Percentiles rank a stretch among this genome's conserved stretches.
Conservation (phyloP, 2,797 vertebrate species). For the Phoxinus dragarum region DNA sequence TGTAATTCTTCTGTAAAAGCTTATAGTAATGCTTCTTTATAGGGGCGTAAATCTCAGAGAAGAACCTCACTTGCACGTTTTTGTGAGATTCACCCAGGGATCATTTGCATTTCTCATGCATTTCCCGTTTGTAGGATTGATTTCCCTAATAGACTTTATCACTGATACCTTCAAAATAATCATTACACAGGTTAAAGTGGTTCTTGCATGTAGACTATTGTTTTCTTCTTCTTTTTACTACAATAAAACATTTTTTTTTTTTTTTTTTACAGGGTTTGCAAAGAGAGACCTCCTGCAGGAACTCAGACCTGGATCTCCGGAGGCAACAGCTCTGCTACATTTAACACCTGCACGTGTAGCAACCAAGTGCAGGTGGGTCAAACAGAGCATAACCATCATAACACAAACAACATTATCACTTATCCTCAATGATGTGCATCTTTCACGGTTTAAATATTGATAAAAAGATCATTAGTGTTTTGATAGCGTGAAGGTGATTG, state of each 20-base stretch:
- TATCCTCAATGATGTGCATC: neutral
- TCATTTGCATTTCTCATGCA: constrained; percentile 79
- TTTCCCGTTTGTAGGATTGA: constrained; percentile 72
- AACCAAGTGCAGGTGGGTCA: constrained; percentile 58
- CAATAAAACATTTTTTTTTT: neutral
- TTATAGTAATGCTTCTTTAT: constrained; percentile 61
- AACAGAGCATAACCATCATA: constrained; percentile 5
- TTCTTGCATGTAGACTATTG: constrained; percentile 11
- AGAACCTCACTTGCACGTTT: neutral
- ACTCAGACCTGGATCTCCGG: constrained; percentile 73
- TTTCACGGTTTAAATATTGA: constrained; percentile 30
- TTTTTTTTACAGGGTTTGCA: constrained; percentile 72
- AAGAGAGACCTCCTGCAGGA: constrained; percentile 57
- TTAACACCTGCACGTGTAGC: constrained; percentile 78
- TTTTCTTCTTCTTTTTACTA: constrained; percentile 7
- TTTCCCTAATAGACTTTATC: constrained; percentile 59
- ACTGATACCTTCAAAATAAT: constrained; percentile 73
- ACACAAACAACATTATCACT: constrained; percentile 25
- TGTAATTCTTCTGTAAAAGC: constrained; percentile 64
- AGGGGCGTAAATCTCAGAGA: neutral
- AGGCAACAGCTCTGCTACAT: constrained; percentile 70
- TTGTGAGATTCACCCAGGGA: constrained; percentile 24
- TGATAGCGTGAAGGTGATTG: constrained; percentile 23
- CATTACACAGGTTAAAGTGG: constrained; percentile 62
- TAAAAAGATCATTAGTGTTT: constrained; percentile 29